Evolutionary conservation across 2,797 vertebrate genomes (phyloP), one percentile per base, ranked within the genome.

Genomic region (Masticophis lateralis): DNA sequence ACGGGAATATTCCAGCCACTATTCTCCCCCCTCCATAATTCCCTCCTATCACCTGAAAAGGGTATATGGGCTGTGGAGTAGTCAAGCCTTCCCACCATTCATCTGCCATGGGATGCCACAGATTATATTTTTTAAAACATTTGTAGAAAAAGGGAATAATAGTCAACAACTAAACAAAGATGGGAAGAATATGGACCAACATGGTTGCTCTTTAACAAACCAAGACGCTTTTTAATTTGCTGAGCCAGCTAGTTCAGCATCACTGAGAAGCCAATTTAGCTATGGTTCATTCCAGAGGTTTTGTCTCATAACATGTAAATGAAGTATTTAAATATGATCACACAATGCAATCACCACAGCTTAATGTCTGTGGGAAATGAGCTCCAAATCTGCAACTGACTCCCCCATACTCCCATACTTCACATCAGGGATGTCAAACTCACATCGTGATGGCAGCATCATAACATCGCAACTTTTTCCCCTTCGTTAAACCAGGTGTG

Each of bases 381-480:
- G 8, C 32, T 79, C 16, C 69, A 79, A 79, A 79, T 20, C 32
- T 79, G 69, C 37, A 43, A 79, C 18, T 79, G 32, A 43, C 37
- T 43, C 37, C 18, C 9, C 37, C 11, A 43, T 43, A 79, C 37
- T 79, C 37, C 74, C 12, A 4, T 79, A 79, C 20, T 79, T 43
- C 22, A 79, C 22, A 63, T 63, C 3, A 63, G 61, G 27, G 61
- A 27, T 63, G 27, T 63, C 61, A 63, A 63, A 63, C 10, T 28
- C 0, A 3, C 3, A 1, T 28, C 4, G 27, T 25, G 18, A 25
- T 0, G 8, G 10, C 27, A 12, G 10, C 60, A 1, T 25, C 55
- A 25, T 1, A 1, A 25, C 8, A 25, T 60, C 8, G 5, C 2
- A 2, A 12, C 25, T 28, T 27, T 61, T 61, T 3, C 9, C 25